Evolutionary conservation across 2,113 vertebrate genomes (phyloP).

Genomic region (Nibea coibor): DNA sequence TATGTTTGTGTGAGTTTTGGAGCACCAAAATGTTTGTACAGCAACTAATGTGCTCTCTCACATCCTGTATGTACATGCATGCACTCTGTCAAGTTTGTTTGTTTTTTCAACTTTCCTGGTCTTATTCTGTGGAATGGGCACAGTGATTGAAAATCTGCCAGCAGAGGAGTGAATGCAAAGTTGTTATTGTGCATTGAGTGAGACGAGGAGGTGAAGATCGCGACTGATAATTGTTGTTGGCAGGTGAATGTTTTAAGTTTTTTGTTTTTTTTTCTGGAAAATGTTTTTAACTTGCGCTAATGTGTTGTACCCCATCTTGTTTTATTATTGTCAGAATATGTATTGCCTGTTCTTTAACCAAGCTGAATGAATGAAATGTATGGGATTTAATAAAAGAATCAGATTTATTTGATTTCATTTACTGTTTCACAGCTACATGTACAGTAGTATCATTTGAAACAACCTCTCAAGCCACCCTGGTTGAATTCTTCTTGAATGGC

Average conservation of each 20-base stretch:
- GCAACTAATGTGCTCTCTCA: slow-evolving; percentile 1
- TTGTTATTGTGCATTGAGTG: neutral
- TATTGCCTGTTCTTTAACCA: slow-evolving; percentile 66
- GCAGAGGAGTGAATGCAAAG: neutral
- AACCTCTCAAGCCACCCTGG: neutral
- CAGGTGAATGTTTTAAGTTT: too few species aligned
- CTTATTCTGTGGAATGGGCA: slow-evolving; percentile 26
- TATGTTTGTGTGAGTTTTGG: slow-evolving; percentile 20
- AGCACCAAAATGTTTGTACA: slow-evolving; percentile 21
- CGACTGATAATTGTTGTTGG: neutral
- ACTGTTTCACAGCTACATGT: neutral
- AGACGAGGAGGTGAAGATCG: neutral
- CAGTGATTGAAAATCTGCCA: neutral
- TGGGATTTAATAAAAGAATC: slow-evolving; percentile 75
- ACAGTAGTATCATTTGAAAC: neutral
- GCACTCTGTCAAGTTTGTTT: slow-evolving; percentile 1
- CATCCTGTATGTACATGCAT: slow-evolving; percentile 47
- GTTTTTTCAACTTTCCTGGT: neutral
- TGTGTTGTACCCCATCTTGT: slow-evolving; percentile 40
- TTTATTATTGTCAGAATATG: slow-evolving; percentile 40
- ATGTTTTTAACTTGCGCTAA: slow-evolving; percentile 15
- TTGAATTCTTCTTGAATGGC: too few species aligned
- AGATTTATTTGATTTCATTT: slow-evolving; percentile 57
- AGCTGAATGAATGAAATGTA: slow-evolving; percentile 61
- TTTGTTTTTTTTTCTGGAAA: neutral